Base-by-base conservation (phyloP, 1,140 invertebrate genomes). In the Lasioglossum albipes region DNA sequence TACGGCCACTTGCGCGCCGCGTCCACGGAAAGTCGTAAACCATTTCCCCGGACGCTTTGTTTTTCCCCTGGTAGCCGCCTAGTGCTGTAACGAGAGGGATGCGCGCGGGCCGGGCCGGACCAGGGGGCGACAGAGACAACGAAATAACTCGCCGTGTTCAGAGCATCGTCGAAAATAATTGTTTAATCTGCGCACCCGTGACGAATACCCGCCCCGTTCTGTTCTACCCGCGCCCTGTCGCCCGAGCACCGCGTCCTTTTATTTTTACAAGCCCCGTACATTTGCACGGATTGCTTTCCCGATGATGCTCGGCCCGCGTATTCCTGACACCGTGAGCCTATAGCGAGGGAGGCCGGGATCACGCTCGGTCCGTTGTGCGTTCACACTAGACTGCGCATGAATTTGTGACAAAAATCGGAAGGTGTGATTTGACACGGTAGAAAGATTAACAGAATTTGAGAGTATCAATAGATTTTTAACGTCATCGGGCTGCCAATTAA, bases 21-120 rank as follows among this genome's bases (percentile, higher is more conserved):
- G 45, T 12, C 71, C 82, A 42, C 86, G 78, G 76, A 83, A 84
- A 81, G 76, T 79, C 84, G 83, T 88, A 89, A 87, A 84, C 77
- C 81, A 87, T 71, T 70, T 22, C 20, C n/a, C 22, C 45, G 45
- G 49, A 71, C 71, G 82, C 66, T 81, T 88, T 89, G 88, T 88
- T 90, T 90, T 87, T 82, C 83, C 84, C n/a, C 45, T 54, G 45
- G 52, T 54, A 54, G 18, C 52, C 42, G 36, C 9, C 45, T 49
- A 9, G 45, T 13, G 45, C 45, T 9, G 45, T 13, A 49, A 9
- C 9, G 45, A 13, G 13, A 13, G 45, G 2, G 45, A 49, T 36
- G 36, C 36, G 36, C 36, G 27, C 27, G 27, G 27, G 27, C 1
- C 27, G 27, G 27, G 27, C 45, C 45, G 12, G 45, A 10, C 12